A percentile compares a stretch with the other conserved stretches of the same genome.
phyloP scores from a whole-genome alignment of 2,888 invertebrate genomes.

The Fabriciana adippe region DNA sequence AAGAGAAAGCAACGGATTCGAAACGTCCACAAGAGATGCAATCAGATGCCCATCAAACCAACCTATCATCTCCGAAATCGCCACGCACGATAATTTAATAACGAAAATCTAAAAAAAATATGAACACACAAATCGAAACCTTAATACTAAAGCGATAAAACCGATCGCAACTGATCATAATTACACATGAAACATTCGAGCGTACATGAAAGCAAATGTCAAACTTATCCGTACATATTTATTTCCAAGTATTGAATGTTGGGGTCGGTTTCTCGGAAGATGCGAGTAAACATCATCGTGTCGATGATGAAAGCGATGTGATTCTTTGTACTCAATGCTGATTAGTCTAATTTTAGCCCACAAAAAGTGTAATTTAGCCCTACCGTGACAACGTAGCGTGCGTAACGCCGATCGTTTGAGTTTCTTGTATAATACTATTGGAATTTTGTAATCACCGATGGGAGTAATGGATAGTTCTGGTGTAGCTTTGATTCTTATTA shows the following conservation, averaged over 20 bases:
- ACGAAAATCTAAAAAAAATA: conserved; percentile 70
- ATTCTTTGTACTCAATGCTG: conserved; percentile 78
- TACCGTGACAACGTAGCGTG: conserved; percentile 66
- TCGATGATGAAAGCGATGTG: conserved; percentile 82
- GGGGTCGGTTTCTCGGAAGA: conserved; percentile 76
- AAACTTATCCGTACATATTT: conserved; percentile 76
- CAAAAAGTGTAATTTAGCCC: conserved; percentile 67
- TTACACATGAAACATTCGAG: conserved; percentile 77
- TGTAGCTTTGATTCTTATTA: conserved; percentile 4
- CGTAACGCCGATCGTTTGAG: conserved; percentile 40
- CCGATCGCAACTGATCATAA: conserved; percentile 60
- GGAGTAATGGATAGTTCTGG: conserved; percentile 25
- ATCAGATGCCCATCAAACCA: conserved; percentile 79
- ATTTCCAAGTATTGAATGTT: conserved; percentile 82
- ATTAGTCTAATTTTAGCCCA: conserved; percentile 75
- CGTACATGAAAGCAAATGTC: conserved; percentile 81
- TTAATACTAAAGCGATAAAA: conserved; percentile 60
- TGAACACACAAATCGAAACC: conserved; percentile 51
- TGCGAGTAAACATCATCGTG: conserved; percentile 78
- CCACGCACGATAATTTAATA: conserved; percentile 82
- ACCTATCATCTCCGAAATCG: conserved; percentile 82
- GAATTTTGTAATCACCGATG: conserved; percentile 39
- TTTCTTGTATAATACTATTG: conserved; percentile 38
- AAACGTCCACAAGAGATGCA: conserved; percentile 80
- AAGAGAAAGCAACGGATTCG: conserved; percentile 76